Evolutionary conservation across 2,797 vertebrate genomes (phyloP), one percentile per base, ranked within the genome.

Genomic region (Uromys caudimaculatus): DNA sequence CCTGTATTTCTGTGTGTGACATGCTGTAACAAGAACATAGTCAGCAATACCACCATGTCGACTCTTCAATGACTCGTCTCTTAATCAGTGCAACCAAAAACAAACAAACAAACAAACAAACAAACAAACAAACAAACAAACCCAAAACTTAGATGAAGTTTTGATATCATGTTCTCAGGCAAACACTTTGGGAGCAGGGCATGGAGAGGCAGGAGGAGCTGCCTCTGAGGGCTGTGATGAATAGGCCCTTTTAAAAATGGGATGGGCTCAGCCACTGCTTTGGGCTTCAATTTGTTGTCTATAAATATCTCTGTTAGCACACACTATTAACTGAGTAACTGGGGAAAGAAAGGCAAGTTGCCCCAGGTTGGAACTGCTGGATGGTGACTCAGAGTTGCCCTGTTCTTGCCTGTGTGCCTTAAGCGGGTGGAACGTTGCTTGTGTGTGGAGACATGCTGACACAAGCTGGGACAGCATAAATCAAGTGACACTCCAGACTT

Each of bases 351-450:
- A 89, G 89, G 75, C 90, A 47, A 89, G 92, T 35, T 85, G 90
- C 62, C 44, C 88, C 89, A 73, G 62, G 91, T 78, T 81, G 86
- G 92, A 87, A 88, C 81, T 64, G 88, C 52, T 29, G 67, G 9
- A 10, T 2, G 24, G 50, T 96, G 97, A 97, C 67, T 97, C 97
- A 97, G 89, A 89, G 79, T 19, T 3, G n/a, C 58, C 64, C 60
- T 95, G 95, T 84, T 93, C 89, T 56, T 89, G 89, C 96, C 89
- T 90, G 95, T 29, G 9, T 6, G 71, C 69, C 56, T 38, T 38
- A 3, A 86, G 21, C n/a, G 41, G 79, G 44, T 38, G 86, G 89
- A 83, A 50, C 71, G 69, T 76, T 94, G 6, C 81, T 69, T 60
- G 88, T 29, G 87, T 35, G 75, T 16, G 56, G 85, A 50, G 75